These are phyloP conservation scores for Drosophila kohkoa DNA, from an alignment of 1,140 invertebrate species.

Conservation along the genomic window DNA sequence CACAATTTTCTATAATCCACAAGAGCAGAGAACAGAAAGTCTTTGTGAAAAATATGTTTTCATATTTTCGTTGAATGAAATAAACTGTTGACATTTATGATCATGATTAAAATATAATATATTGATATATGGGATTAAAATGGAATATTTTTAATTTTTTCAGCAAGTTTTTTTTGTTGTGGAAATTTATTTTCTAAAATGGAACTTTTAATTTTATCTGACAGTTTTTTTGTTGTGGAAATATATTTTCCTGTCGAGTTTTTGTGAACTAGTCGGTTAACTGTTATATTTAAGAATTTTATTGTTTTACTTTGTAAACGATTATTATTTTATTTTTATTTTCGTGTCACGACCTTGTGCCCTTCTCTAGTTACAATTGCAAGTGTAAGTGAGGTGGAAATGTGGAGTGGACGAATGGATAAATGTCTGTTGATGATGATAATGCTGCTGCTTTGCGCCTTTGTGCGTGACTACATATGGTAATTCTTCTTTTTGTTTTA, in stretches of 20 bases:
- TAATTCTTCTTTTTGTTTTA: constrained; percentile 56
- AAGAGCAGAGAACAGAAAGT: no score
- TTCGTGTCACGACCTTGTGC: constrained; percentile 6
- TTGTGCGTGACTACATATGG: constrained; percentile 65
- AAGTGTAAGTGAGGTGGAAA: constrained; percentile 1
- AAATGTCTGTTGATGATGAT: constrained; percentile 6
- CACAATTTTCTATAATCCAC: not conserved
- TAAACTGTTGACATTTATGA: not conserved
- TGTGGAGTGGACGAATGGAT: not conserved
- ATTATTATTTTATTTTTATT: not conserved
- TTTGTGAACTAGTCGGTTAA: no score
- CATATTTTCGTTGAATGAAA: not conserved
- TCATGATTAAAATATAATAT: not conserved
- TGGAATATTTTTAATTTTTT: no score
- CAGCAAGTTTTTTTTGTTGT: no score
- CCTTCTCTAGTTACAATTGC: constrained; percentile 26
- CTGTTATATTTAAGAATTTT: no score
- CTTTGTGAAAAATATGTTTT: not conserved
- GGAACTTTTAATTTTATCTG: no score
- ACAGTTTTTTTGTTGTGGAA: no score
- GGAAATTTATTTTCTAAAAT: not conserved
- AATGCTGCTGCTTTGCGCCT: constrained; percentile 19
- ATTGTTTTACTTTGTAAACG: not conserved
- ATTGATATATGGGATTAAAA: not conserved
- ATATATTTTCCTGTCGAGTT: no score